Evolutionary conservation across 2,888 invertebrate species (phyloP), one percentile per base, ranked within the genome.

Genomic region (Lasioglossum malachurum): DNA sequence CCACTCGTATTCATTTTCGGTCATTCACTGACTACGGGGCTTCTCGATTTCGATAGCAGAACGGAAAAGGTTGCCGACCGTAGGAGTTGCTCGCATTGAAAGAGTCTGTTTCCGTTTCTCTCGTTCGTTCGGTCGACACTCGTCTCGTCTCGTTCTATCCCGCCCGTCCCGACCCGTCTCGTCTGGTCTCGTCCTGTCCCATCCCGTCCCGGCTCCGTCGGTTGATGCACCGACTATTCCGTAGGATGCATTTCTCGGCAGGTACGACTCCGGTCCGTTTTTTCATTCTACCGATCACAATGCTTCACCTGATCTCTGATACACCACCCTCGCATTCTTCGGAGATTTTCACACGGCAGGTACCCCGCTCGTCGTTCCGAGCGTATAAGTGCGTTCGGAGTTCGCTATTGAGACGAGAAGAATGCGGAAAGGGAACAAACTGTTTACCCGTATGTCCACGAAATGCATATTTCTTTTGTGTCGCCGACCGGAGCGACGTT

Each of bases 261-360:
- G 92, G 93, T 93, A 92, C 90, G 87, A 84, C 88, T 90, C 84
- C 84, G 92, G 87, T 79, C 90, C 91, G 90, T 90, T 93, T 94
- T 93, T 93, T 92, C 92, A 90, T 92, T 92, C 93, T 90, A 79
- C 78, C 86, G 82, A 91, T 91, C 90, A 94, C 94, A 94, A 94
- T 94, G 90, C 92, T 93, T 92, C 93, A 94, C 94, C 94, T 94
- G 94, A 94, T 94, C 93, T 87, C 82, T 85, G 86, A 86, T 90
- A 90, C 92, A 90, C 92, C 94, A 91, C 94, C 94, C 93, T 93
- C 94, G 86, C 94, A 93, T 94, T 94, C 92, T 93, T 93, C 87
- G 83, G 80, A 87, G 90, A 93, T 93, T 93, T 93, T 92, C 93
- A 93, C 93, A 92, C 90, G 91, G 92, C 93, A 92, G 92, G 93